Evolutionary conservation across 2,888 invertebrate genomes (phyloP), one percentile per base, ranked within the genome.

Genomic region (Maniola hyperantus): DNA sequence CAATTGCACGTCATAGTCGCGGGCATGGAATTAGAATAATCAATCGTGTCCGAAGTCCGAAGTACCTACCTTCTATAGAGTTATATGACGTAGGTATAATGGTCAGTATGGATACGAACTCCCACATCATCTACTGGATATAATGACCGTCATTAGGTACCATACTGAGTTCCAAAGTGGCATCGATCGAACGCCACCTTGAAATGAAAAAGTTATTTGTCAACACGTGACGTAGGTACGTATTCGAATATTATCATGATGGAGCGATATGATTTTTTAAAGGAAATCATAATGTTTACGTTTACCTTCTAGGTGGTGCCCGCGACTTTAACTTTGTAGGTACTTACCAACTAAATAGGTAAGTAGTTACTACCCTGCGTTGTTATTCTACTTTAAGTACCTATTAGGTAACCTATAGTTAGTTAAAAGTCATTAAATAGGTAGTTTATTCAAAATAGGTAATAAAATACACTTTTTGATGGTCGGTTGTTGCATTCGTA

Each of bases 61-160:
- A 26, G 26, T 26, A 26, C 26, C 26, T 26, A 26, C 26, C 26
- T 26, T 2, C 26, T 26, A 26, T 26, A 26, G 4, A 26, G 26
- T 26, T 26, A 26, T 26, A 26, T 26, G 26, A 26, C 26, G 1
- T 26, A 26, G n/a, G n/a, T n/a, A n/a, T 26, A 26, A 51, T 26
- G 20, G 26, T 11, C 13, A 8, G 18, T 18, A 39, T 39, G 39
- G 39, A 39, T 39, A 39, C 2, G 39, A 44, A 44, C n/a, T 44
- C 44, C 13, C 5, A n/a, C 11, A 42, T 11, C 13, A 18, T 33
- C 15, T 8, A 55, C 55, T 36, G 51, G 63, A 71, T 74, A 71
- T 74, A 76, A 77, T 73, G 70, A 72, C 74, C 62, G 73, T 74
- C 65, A 76, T 76, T 76, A 75, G 20, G 10, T 20, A 51, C 18